Percentiles rank a stretch among this genome's conserved stretches.
Evolutionary conservation across 2,113 vertebrate genomes (phyloP).

Genomic region (Gnathochromis pfefferi): DNA sequence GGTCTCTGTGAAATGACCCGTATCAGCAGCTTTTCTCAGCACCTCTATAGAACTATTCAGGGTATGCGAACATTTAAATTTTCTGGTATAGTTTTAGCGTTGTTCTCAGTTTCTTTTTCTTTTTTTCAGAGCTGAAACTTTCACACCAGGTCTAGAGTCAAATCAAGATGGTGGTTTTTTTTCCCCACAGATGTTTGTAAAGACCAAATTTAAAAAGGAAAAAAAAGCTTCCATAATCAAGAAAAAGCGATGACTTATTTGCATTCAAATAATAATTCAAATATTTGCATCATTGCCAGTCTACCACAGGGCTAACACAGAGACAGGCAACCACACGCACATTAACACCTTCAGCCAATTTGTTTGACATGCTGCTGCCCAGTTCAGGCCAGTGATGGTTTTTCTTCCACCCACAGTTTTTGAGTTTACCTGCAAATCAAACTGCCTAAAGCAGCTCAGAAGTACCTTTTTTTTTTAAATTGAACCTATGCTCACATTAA

Average conservation of each 20-base stretch:
- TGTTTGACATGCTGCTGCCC: rapidly evolving
- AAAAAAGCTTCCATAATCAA: neutral
- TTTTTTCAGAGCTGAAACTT: neutral
- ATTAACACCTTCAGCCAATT: neutral
- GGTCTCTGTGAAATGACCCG: neutral
- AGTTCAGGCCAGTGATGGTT: neutral
- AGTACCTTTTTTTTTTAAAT: neutral
- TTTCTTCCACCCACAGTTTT: neutral
- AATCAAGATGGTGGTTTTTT: rapidly evolving
- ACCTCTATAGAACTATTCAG: neutral
- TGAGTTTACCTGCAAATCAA: neutral
- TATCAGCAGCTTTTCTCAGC: neutral
- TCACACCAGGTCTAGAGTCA: neutral
- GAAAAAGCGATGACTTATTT: neutral
- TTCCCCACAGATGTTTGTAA: neutral
- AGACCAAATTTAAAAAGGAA: neutral
- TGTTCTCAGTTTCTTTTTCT: neutral
- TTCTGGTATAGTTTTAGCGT: neutral
- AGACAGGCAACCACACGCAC: neutral
- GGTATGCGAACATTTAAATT: neutral
- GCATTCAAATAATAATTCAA: neutral
- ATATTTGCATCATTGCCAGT: neutral
- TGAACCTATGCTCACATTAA: neutral
- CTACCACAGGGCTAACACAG: neutral
- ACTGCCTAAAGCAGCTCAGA: neutral